Percentiles rank a stretch among this genome's conserved stretches.
Conservation (phyloP, 1,140 invertebrate genomes). For the Sweltsa coloradensis region DNA sequence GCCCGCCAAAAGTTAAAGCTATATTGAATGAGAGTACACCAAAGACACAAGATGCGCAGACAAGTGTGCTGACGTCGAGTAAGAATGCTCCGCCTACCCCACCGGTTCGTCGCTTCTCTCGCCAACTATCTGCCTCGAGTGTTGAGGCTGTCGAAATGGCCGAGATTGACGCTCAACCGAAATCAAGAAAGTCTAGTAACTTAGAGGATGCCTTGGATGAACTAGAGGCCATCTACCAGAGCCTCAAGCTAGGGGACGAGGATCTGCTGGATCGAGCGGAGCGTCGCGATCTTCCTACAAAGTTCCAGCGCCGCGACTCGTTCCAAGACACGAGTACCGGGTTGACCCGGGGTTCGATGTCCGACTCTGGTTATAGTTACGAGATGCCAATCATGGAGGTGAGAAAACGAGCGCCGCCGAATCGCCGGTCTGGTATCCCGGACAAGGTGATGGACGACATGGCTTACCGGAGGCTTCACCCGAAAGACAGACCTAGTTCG, state of each 20-base stretch:
- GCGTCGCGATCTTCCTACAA: slow-evolving; percentile 53
- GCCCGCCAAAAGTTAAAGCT: too few species aligned
- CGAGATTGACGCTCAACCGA: slow-evolving; percentile 19
- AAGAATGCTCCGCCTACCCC: slow-evolving; percentile 10
- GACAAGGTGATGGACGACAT: slow-evolving; percentile 64
- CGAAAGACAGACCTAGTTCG: slow-evolving; percentile 26
- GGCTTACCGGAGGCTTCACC: slow-evolving; percentile 58
- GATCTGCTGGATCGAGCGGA: slow-evolving; percentile 66
- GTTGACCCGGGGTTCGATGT: slow-evolving; percentile 11
- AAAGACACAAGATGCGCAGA: too few species aligned
- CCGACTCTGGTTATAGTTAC: slow-evolving; percentile 14
- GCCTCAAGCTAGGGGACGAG: slow-evolving; percentile 64
- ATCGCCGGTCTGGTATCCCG: slow-evolving; percentile 33
- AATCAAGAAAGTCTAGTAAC: slow-evolving; percentile 52
- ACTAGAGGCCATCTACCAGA: slow-evolving; percentile 80
- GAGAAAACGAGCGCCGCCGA: slow-evolving; percentile 23
- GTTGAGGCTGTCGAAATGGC: slow-evolving; percentile 10
- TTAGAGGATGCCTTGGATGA: slow-evolving; percentile 77
- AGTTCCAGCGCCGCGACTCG: too few species aligned
- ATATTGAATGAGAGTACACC: too few species aligned
- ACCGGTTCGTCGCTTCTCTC: slow-evolving; percentile 11
- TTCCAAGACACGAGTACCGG: not conserved
- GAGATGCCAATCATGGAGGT: slow-evolving; percentile 9
- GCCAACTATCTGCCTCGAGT: slow-evolving; percentile 12
- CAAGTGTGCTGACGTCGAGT: too few species aligned